phyloP scores from a whole-genome alignment of 2,797 vertebrate species.

The Hemitrygon akajei region DNA sequence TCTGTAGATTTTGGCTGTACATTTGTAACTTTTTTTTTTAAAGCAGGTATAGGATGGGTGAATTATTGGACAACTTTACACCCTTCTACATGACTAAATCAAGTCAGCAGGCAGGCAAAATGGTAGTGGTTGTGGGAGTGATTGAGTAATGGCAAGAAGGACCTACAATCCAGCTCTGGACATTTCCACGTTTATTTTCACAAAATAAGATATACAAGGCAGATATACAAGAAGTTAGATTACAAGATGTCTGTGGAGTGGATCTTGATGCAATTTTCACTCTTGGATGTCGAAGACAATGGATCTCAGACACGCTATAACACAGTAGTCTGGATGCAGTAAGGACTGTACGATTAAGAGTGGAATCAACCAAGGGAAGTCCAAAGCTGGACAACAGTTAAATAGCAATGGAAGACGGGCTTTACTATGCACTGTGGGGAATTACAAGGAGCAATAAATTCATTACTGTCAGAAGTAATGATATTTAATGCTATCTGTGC shows the following conservation, averaged over 20 bases:
- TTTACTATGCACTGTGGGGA: neutral
- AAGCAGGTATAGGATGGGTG: neutral
- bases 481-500: too few relatives aligned
- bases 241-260: neutral
- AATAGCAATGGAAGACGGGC: neutral
- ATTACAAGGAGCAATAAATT: too few relatives aligned
- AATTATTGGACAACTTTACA: neutral
- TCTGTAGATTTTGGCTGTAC: neutral
- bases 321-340: neutral
- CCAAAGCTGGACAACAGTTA: neutral
- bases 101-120: neutral
- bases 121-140: neutral
- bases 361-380: too few relatives aligned
- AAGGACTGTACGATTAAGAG: neutral
- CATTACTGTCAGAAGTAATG: too few relatives aligned
- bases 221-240: neutral
- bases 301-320: neutral
- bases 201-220: neutral
- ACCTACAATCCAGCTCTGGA: neutral
- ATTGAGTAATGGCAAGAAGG: neutral
- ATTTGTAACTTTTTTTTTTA: too few relatives aligned
- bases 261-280: neutral
- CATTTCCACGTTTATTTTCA: neutral
- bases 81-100: neutral
- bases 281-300: neutral